These are phyloP conservation scores for Chrysaora quinquecirrha DNA, from an alignment of 30 jellyfish, hydroid and myxozoan species.

Conservation along the genomic window DNA sequence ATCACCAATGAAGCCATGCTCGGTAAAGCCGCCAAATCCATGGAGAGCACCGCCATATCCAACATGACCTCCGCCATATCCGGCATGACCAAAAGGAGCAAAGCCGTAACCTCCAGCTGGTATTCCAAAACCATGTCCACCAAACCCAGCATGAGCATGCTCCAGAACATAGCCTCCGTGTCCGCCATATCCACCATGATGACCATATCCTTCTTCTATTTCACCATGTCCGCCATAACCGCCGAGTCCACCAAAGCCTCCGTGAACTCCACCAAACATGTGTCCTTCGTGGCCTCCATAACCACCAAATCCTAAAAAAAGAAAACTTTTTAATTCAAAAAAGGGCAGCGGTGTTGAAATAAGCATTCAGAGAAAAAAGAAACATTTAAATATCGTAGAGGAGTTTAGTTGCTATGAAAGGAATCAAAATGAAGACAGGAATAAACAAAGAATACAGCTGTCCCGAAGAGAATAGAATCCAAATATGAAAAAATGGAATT, in stretches of 20 bases:
- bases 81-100: slow-evolving; percentile 13
- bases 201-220: slow-evolving; percentile 66
- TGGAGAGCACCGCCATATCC: slow-evolving; percentile 63
- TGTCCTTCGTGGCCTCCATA: slow-evolving; percentile 78
- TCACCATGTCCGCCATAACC: slow-evolving; percentile 67
- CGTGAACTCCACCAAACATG: slow-evolving; percentile 47
- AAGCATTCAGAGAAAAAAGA: no score
- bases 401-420: no score
- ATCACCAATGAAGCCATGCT: slow-evolving; percentile 34
- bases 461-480: no score
- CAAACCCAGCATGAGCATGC: slow-evolving; percentile 4
- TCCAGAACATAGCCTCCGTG: slow-evolving; percentile 39
- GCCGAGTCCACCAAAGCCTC: slow-evolving; percentile 69
- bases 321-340: no score
- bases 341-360: no score
- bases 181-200: slow-evolving; percentile 67
- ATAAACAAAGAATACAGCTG: no score
- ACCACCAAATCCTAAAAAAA: slow-evolving; percentile 48
- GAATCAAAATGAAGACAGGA: no score
- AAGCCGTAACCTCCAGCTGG: slow-evolving; percentile 48
- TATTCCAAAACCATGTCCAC: slow-evolving; percentile 58
- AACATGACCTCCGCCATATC: slow-evolving; percentile 37
- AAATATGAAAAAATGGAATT: no score
- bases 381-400: no score
- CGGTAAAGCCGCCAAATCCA: slow-evolving; percentile 40